Percentiles rank a stretch among this genome's conserved stretches.
Conservation (phyloP, 2,113 vertebrate species). For the Campylomormyrus tamandua region DNA sequence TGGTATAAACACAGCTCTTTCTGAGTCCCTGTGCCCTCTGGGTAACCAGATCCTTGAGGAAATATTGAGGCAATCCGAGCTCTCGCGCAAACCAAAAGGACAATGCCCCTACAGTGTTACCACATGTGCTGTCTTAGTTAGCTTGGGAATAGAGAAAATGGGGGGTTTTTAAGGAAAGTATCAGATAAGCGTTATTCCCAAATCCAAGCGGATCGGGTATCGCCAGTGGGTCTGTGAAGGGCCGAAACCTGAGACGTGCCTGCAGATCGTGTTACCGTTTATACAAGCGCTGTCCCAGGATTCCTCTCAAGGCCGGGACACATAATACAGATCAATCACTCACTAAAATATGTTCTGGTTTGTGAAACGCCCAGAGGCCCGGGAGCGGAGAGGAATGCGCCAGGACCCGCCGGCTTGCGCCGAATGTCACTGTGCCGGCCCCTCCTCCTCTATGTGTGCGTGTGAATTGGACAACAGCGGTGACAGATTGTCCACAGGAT, state of each 20-base stretch:
- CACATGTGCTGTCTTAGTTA: conserved; percentile 96
- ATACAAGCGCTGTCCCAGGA: conserved; percentile 89
- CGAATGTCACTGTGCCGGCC: conserved; percentile 51
- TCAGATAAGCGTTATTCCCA: conserved; percentile 92
- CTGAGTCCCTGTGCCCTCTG: conserved; percentile 71
- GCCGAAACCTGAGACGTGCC: conserved; percentile 75
- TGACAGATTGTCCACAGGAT: neutral
- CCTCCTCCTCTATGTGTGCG: neutral
- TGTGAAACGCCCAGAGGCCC: conserved; percentile 65
- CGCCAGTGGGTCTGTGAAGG: conserved; percentile 87
- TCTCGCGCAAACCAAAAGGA: conserved; percentile 76
- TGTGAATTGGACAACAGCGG: neutral
- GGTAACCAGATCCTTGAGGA: conserved; percentile 79
- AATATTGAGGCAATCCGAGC: conserved; percentile 88
- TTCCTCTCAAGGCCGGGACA: conserved; percentile 84
- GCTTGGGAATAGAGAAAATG: conserved; percentile 69
- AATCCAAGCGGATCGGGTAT: conserved; percentile 90
- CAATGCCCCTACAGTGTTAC: conserved; percentile 95
- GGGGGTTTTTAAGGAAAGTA: conserved; percentile 75
- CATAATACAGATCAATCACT: conserved; percentile 83
- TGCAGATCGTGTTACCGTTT: conserved; percentile 88
- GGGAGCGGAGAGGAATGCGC: conserved; percentile 64
- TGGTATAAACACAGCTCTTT: conserved; percentile 51
- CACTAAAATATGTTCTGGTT: conserved; percentile 74
- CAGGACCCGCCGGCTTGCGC: conserved; percentile 62